A percentile compares a stretch with the other conserved stretches of the same genome.
Evolutionary conservation across 2,113 vertebrate genomes (phyloP).

Genomic region (Gavialis gangeticus): DNA sequence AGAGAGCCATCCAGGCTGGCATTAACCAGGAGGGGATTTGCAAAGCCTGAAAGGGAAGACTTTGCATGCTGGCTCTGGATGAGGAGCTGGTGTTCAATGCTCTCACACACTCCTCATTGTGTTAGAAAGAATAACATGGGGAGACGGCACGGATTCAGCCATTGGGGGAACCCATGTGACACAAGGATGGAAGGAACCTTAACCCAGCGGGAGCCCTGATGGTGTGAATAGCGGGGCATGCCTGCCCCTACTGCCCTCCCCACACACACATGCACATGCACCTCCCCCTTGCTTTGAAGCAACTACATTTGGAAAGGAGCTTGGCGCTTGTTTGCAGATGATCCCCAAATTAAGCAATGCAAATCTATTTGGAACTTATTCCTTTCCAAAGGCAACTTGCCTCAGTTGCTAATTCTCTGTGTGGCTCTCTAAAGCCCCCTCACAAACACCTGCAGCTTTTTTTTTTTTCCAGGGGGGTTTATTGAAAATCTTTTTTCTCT

Average conservation of each 20-base stretch:
- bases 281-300: constrained; percentile 45
- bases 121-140: background rate
- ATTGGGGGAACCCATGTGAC: background rate
- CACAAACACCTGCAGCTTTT: constrained; percentile 72
- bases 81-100: background rate
- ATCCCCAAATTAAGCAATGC: constrained; percentile 70
- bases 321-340: constrained; percentile 52
- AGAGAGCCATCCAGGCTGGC: background rate
- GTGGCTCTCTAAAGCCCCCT: constrained; percentile 57
- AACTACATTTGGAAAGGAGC: background rate
- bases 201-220: background rate
- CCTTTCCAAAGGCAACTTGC: constrained; percentile 68
- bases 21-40: background rate
- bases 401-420: constrained; percentile 68
- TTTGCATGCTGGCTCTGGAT: constrained; percentile 4
- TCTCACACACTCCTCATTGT: background rate
- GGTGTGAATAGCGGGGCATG: background rate
- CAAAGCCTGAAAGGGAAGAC: constrained; percentile 8
- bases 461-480: constrained; percentile 13
- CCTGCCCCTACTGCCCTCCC: background rate
- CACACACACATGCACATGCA: background rate
- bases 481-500: constrained; percentile 73
- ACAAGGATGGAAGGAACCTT: background rate
- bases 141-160: background rate
- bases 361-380: constrained; percentile 63